Conservation (phyloP, 2,113 vertebrate species). For the Thunnus maccoyii region DNA sequence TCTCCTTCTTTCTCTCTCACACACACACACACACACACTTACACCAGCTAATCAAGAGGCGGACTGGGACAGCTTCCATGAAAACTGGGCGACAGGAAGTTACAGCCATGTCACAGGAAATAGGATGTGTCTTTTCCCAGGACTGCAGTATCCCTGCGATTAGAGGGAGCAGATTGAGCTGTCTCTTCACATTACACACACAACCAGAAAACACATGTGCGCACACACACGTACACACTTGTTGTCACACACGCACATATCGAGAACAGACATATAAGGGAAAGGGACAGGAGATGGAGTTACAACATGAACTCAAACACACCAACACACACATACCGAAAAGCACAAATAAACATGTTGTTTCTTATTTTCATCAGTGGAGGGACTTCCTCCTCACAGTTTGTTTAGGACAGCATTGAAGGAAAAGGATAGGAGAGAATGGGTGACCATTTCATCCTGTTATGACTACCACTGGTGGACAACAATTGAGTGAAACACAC, state of each 20-base stretch:
- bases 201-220: constrained; percentile 13
- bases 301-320: constrained; percentile 27
- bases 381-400: constrained; percentile 45
- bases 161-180: constrained; percentile 80
- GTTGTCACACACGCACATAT: not conserved
- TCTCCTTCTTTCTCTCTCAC: constrained; percentile 23
- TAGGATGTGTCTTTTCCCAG: constrained; percentile 78
- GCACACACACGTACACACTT: constrained; percentile 8
- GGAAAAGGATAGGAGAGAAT: constrained; percentile 37
- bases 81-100: constrained; percentile 78
- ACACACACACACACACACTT: constrained; percentile 27
- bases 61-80: constrained; percentile 52
- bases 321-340: constrained; percentile 17
- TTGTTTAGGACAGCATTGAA: constrained; percentile 48
- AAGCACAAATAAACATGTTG: constrained; percentile 52
- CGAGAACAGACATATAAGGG: constrained; percentile 10
- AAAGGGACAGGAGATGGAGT: constrained; percentile 46
- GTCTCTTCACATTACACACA: constrained; percentile 76
- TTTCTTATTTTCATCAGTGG: constrained; percentile 43
- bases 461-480: constrained; percentile 56
- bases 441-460: constrained; percentile 59
- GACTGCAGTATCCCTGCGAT: constrained; percentile 67
- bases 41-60: constrained; percentile 65
- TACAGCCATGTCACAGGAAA: constrained; percentile 81
- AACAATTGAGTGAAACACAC: constrained; percentile 30